These are phyloP conservation scores for Drosophila rhopaloa DNA, from an alignment of 1,140 invertebrate species.

Conservation along the genomic window DNA sequence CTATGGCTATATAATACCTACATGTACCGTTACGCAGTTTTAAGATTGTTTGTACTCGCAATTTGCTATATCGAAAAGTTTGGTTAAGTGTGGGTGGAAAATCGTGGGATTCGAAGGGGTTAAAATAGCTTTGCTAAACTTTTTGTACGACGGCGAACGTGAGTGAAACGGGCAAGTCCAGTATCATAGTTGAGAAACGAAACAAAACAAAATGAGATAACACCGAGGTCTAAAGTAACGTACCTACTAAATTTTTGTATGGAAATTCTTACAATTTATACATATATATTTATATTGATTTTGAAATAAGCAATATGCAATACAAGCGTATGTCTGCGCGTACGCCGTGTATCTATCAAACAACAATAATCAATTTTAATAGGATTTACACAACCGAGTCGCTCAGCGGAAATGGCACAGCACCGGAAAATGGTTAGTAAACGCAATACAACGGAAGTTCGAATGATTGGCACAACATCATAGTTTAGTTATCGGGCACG, in stretches of 20 bases:
- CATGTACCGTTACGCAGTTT: constrained; percentile 75
- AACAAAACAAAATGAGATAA: constrained; percentile 66
- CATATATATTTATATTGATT: constrained; percentile 84
- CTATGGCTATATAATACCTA: constrained; percentile 63
- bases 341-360: constrained; percentile 72
- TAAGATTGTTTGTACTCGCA: constrained; percentile 79
- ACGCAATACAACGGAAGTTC: constrained; percentile 22
- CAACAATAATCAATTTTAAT: constrained; percentile 83
- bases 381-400: constrained; percentile 72
- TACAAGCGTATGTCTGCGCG: constrained; percentile 62
- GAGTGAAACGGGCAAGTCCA: constrained; percentile 74
- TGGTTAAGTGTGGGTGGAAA: constrained; percentile 1
- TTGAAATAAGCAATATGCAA: constrained; percentile 82
- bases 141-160: constrained; percentile 70
- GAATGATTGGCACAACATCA: constrained; percentile 8
- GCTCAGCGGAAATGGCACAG: constrained; percentile 33
- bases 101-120: constrained; percentile 15
- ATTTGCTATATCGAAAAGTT: constrained; percentile 73
- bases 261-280: constrained; percentile 84
- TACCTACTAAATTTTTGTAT: constrained; percentile 84
- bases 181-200: constrained; percentile 59
- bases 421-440: constrained; percentile 25
- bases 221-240: constrained; percentile 84
- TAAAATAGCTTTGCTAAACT: constrained; percentile 54
- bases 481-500: constrained; percentile 1